A percentile compares a stretch with the other conserved stretches of the same genome.
These are phyloP conservation scores for Aleiodes testaceus DNA, from an alignment of 2,888 invertebrate genomes.

Conservation along the genomic window DNA sequence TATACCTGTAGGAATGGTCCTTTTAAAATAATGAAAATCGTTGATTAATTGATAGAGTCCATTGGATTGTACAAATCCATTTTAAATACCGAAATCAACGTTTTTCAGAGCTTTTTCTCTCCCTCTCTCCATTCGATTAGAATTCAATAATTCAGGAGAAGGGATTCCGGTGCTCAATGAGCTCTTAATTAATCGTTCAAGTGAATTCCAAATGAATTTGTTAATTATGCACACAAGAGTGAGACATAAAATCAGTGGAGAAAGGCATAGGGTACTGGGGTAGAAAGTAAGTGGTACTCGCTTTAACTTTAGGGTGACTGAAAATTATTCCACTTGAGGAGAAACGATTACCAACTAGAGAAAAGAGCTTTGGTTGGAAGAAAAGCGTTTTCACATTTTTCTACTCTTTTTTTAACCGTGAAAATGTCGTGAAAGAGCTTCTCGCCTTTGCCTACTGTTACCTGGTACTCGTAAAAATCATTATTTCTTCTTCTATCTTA, in stretches of 20 bases:
- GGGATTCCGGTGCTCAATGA: too few species aligned
- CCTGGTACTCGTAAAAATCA: conserved; percentile 45
- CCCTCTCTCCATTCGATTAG: not conserved
- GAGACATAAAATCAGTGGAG: conserved; percentile 11
- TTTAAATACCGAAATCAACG: too few species aligned
- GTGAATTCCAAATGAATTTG: conserved; percentile 3
- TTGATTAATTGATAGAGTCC: not conserved
- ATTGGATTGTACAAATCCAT: too few species aligned
- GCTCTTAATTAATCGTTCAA: too few species aligned
- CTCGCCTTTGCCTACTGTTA: conserved; percentile 44
- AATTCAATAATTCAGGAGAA: not conserved
- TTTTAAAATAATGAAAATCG: not conserved
- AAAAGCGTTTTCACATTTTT: conserved; percentile 32
- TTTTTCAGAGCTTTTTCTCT: too few species aligned
- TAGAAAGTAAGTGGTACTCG: conserved; percentile 16
- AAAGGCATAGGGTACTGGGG: not conserved
- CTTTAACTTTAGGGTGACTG: conserved; percentile 37
- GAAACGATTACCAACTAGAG: conserved; percentile 51
- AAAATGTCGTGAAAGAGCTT: conserved; percentile 50
- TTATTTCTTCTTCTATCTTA: conserved; percentile 43
- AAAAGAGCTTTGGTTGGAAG: conserved; percentile 26
- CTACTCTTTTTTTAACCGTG: conserved; percentile 1
- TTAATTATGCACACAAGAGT: conserved; percentile 8
- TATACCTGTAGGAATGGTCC: not conserved
- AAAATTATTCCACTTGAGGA: conserved; percentile 53